phyloP scores from a whole-genome alignment of 1,140 invertebrate genomes.

The Chrysoperla carnea region DNA sequence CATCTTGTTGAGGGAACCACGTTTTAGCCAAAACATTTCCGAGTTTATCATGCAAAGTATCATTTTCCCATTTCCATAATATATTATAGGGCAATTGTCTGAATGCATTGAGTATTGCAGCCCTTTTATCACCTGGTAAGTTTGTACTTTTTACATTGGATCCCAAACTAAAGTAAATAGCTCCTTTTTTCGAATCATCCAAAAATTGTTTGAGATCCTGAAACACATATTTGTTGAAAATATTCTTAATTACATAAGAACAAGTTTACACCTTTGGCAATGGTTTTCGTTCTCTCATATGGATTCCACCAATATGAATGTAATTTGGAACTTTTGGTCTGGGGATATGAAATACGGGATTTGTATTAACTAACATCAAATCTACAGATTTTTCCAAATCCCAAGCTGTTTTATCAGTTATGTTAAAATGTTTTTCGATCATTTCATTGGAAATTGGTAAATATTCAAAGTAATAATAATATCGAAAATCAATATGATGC shows the following conservation, averaged over 20 bases:
- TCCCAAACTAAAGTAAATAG: constrained; percentile 17
- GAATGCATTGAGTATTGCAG: constrained; percentile 8
- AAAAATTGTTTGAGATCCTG: constrained; percentile 11
- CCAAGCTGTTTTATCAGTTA: no score
- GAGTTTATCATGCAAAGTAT: background rate
- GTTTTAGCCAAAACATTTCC: constrained; percentile 2
- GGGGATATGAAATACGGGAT: constrained; percentile 3
- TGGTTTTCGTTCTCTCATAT: constrained; percentile 11
- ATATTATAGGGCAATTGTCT: constrained; percentile 11
- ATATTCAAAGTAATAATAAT: no score
- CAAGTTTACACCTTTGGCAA: constrained; percentile 13
- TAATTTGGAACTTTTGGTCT: constrained; percentile 12
- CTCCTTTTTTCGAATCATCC: constrained; percentile 12
- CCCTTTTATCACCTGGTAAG: constrained; percentile 1
- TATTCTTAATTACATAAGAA: no score
- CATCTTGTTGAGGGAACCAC: constrained; percentile 3
- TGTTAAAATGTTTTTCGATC: no score
- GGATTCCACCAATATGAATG: constrained; percentile 17
- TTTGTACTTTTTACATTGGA: constrained; percentile 7
- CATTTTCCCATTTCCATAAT: constrained; percentile 19
- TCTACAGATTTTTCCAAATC: no score
- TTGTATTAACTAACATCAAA: no score
- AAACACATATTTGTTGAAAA: background rate
- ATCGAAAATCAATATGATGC: no score
- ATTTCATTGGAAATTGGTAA: no score